These are phyloP conservation scores for Oryctes rhinoceros DNA, from an alignment of 1,140 invertebrate species.

Conservation along the genomic window DNA sequence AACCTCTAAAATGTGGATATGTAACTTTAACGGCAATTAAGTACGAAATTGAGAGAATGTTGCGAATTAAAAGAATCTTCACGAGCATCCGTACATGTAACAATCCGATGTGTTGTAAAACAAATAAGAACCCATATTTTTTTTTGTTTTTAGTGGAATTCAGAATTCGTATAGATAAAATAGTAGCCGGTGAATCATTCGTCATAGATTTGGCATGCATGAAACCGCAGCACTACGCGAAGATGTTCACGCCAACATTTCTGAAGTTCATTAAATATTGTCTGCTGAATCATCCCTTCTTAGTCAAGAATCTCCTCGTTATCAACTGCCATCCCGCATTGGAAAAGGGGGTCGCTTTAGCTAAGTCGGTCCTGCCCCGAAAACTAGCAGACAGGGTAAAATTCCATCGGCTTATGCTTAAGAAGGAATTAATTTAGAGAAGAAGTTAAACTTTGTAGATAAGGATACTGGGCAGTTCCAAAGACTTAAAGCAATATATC, in stretches of 20 bases:
- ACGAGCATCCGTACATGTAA: no score
- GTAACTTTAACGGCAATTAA: no score
- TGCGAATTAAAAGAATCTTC: no score
- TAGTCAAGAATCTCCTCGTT: neutral
- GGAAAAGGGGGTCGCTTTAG: neutral
- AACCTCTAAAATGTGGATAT: no score
- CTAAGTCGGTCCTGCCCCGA: neutral
- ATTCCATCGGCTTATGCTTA: neutral
- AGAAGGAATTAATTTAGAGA: neutral
- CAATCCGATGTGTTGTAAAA: no score
- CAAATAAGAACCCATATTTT: neutral
- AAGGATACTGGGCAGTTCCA: neutral
- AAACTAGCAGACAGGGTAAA: neutral
- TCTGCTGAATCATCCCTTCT: neutral
- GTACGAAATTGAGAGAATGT: no score
- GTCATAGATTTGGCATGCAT: neutral
- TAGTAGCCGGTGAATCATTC: neutral
- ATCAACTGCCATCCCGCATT: neutral
- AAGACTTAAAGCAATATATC: neutral
- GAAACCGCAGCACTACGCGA: conserved; percentile 17
- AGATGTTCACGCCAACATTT: neutral
- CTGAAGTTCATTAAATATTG: conserved; percentile 36
- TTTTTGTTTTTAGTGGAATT: neutral
- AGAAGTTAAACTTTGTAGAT: neutral
- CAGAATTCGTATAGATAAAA: neutral